phyloP scores from a whole-genome alignment of 2,888 invertebrate genomes.

The Xanthia icteritia region DNA sequence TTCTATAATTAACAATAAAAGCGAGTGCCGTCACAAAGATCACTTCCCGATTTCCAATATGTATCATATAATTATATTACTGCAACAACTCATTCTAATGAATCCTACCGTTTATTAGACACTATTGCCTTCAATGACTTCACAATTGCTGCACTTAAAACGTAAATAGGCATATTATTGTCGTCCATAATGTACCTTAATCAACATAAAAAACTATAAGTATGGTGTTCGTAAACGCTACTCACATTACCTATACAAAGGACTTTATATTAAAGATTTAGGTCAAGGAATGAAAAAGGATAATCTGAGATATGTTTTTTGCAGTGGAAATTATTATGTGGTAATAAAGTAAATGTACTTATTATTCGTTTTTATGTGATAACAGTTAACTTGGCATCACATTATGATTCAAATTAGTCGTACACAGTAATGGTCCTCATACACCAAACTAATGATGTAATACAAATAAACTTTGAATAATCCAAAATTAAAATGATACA shows the following conservation, averaged over 20 bases:
- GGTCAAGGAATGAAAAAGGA: conserved; percentile 57
- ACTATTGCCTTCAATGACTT: conserved; percentile 36
- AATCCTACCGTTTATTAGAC: conserved; percentile 35
- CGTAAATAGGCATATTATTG: conserved; percentile 55
- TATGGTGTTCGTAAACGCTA: conserved; percentile 39
- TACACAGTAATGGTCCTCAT: neutral
- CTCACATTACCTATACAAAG: conserved; percentile 41
- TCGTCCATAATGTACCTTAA: conserved; percentile 44
- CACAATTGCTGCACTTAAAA: conserved; percentile 58
- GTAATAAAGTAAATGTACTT: conserved; percentile 36
- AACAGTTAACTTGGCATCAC: neutral
- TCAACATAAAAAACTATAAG: conserved; percentile 60
- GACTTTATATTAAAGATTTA: conserved; percentile 41
- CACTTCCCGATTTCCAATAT: conserved; percentile 5
- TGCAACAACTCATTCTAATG: conserved; percentile 29
- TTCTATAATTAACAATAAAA: neutral
- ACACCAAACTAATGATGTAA: neutral
- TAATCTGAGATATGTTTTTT: conserved; percentile 39
- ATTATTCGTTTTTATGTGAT: conserved; percentile 33
- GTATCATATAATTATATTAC: conserved; percentile 31
- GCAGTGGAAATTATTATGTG: conserved; percentile 9
- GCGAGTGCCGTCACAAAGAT: neutral
- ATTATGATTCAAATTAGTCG: conserved; percentile 12
- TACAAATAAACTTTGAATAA: neutral
- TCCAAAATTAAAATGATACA: neutral